Base-by-base conservation (phyloP, 2,113 vertebrate species). In the Cavia porcellus region DNA sequence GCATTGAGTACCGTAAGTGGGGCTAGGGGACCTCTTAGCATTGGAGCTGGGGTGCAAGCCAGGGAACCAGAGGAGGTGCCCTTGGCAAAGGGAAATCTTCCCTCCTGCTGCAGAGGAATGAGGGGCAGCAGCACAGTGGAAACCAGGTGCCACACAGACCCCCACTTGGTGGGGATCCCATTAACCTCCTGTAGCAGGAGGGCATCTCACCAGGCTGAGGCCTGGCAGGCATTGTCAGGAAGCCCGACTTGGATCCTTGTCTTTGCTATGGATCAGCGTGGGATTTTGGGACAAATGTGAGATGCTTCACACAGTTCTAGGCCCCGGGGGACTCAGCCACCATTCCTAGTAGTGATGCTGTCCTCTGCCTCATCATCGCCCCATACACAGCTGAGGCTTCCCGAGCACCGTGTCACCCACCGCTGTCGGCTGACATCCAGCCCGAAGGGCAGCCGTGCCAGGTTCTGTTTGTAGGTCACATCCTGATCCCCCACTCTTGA, bases 1-100 rank as follows among this genome's bases (percentile, higher is more conserved):
- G 99, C 98, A 99, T 99, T 3, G 99, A 99, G 97, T 99, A 99
- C 96, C 97, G 99, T 99, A 98, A 99, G 99, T 50, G 0, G 79
- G 82, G 22, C 61, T 52, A 11, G 50, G 50, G 50, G 50, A 52
- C 50, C 50, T 17, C 15, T 62, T 55, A 13, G 70, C 32, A 0
- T 25, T 5, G 22, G 14, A 12, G 57, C 57, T 7, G 20, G 59
- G 17, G 72, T 28, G 74, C 11, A 30, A 50, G 6, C 74, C 74
- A 50, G 12, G 87, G 72, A 86, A 75, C 1, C 22, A 72, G 35
- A 32, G 3, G 7, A 61, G 4, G 55, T 1, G 28, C 6, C 5
- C 35, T 6, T 17, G 17, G 50, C 0, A 25, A 20, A 13, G 52
- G 47, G 83, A 85, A 57, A 25, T n/a, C 38, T 61, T 88, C 77